phyloP scores from a whole-genome alignment of 1,140 invertebrate genomes.

The Gerris buenoi region DNA sequence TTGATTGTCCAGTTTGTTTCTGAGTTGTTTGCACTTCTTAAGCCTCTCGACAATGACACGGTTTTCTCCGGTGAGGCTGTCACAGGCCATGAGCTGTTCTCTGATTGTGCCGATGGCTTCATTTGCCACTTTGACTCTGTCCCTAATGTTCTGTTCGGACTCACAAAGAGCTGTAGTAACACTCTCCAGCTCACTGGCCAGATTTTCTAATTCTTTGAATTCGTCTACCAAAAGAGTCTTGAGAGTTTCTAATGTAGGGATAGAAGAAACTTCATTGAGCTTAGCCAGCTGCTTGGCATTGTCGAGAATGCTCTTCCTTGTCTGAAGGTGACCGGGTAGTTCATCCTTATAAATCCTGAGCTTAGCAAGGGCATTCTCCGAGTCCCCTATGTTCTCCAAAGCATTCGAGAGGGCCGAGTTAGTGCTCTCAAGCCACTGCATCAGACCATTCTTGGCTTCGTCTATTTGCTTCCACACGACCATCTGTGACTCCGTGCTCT shows the following conservation, averaged over 20 bases:
- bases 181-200: slow-evolving; percentile 59
- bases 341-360: slow-evolving; percentile 60
- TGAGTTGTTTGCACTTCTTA: slow-evolving; percentile 52
- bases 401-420: slow-evolving; percentile 56
- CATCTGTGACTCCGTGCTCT: slow-evolving; percentile 70
- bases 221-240: slow-evolving; percentile 56
- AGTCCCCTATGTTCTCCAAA: slow-evolving; percentile 57
- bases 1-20: slow-evolving; percentile 44
- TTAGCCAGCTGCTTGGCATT: slow-evolving; percentile 69
- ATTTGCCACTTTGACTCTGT: slow-evolving; percentile 49
- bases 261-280: slow-evolving; percentile 53
- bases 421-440: slow-evolving; percentile 69
- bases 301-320: slow-evolving; percentile 55
- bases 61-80: slow-evolving; percentile 78
- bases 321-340: slow-evolving; percentile 53
- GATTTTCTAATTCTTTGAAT: slow-evolving; percentile 54
- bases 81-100: slow-evolving; percentile 75
- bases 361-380: slow-evolving; percentile 62
- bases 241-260: slow-evolving; percentile 50
- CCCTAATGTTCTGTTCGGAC: slow-evolving; percentile 53
- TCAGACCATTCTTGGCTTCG: slow-evolving; percentile 63
- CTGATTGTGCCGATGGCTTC: slow-evolving; percentile 57
- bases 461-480: slow-evolving; percentile 85
- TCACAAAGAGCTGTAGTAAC: slow-evolving; percentile 51
- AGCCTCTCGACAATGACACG: slow-evolving; percentile 63